Evolutionary conservation across 2,797 vertebrate species (phyloP), one percentile per base, ranked within the genome.

Genomic region (Xiphophorus birchmanni): DNA sequence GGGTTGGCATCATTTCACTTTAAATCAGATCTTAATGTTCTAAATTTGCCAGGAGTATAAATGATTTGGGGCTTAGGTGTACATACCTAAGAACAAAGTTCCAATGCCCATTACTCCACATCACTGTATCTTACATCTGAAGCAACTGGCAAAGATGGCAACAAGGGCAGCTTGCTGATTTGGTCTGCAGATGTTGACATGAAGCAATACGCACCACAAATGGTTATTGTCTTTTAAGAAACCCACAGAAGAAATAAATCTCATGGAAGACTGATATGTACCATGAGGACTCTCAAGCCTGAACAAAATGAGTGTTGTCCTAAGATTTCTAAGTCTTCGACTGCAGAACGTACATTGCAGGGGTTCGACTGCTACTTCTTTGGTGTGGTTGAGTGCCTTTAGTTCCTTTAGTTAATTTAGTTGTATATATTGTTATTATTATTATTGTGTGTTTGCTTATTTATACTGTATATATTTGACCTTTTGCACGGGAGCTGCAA

Each of bases 271-370:
- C 17, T 40, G 3, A 21, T 37, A 4, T 21, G 18, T 11, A 18
- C 12, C 60, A 23, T 80, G 77, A 88, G 77, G 87, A 83, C 80
- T 84, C 32, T 37, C 12, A 80, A 87, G 87, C 65, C 77, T 82
- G 67, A 85, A 80, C 77, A 69, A 83, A 83, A 78, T 71, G 45
- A 86, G 73, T 79, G 72, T 75, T 82, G 75, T 73, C 75, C 77
- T 42, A 56, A 77, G 37, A 54, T 77, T 67, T 23, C 50, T 44
- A 13, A 65, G 60, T 29, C 23, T 63, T 32, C 11, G 11, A 7
- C 2, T 44, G 83, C 82, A 78, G 69, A 83, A n/a, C n/a, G n/a
- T n/a, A n/a, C n/a, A n/a, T n/a, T n/a, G n/a, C n/a, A n/a, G n/a
- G n/a, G n/a, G n/a, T n/a, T n/a, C n/a, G n/a, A n/a, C n/a, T n/a